These are phyloP conservation scores for Pseudomugil gertrudae DNA, from an alignment of 2,797 vertebrate genomes.

Conservation along the genomic window DNA sequence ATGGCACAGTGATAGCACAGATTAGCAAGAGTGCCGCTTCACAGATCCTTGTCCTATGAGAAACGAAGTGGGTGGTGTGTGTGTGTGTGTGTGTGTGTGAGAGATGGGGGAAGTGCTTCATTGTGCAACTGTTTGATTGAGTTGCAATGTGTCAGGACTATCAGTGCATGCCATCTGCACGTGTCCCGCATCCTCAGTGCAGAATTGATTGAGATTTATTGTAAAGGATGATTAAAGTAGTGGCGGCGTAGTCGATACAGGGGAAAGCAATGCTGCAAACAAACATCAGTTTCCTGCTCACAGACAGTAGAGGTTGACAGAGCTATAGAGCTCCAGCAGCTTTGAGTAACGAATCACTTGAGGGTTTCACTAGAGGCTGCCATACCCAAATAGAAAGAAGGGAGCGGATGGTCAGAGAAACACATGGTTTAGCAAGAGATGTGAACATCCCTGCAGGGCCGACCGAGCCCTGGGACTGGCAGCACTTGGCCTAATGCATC, in stretches of 20 bases:
- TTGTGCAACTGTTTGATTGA: conserved; percentile 72
- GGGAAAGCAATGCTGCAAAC: conserved; percentile 47
- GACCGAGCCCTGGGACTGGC: conserved; percentile 53
- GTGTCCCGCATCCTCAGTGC: conserved; percentile 61
- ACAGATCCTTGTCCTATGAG: conserved; percentile 63
- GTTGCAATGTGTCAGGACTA: conserved; percentile 74
- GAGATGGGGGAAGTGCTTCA: conserved; percentile 33
- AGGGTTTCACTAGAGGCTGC: conserved; percentile 9
- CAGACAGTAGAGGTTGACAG: conserved; percentile 49
- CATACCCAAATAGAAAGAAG: conserved; percentile 43
- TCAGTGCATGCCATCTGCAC: conserved; percentile 73
- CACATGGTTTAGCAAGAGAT: conserved; percentile 40
- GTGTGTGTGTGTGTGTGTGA: not conserved
- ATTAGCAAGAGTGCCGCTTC: conserved; percentile 69
- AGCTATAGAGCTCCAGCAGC: conserved; percentile 41
- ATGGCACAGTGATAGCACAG: conserved; percentile 60
- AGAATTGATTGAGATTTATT: conserved; percentile 77
- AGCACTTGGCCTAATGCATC: conserved; percentile 71
- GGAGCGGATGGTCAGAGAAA: conserved; percentile 31
- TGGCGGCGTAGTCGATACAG: conserved; percentile 60
- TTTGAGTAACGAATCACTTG: conserved; percentile 47
- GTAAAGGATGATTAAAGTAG: conserved; percentile 72
- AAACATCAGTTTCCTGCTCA: conserved; percentile 65
- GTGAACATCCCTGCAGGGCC: conserved; percentile 34
- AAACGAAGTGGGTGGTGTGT: conserved; percentile 20